These are phyloP conservation scores for Biston betularia DNA, from an alignment of 2,888 invertebrate species.

Conservation along the genomic window DNA sequence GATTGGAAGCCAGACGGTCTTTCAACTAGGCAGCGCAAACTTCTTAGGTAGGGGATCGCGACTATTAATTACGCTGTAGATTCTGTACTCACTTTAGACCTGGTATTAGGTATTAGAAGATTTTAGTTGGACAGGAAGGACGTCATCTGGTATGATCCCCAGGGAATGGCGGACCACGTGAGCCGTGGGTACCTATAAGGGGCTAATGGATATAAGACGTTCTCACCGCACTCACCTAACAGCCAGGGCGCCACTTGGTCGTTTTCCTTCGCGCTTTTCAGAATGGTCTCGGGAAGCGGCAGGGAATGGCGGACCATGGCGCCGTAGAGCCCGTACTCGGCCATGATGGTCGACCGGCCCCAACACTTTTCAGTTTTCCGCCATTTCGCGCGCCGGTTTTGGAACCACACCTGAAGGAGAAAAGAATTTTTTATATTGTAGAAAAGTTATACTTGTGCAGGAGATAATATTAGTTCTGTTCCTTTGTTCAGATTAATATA, in stretches of 20 bases:
- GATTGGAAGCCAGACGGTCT: no score
- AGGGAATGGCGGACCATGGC: slow-evolving; percentile 99
- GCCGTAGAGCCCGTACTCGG: slow-evolving; percentile 99
- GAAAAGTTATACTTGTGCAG: no score
- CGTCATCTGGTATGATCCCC: no score
- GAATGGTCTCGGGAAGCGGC: slow-evolving; percentile 98
- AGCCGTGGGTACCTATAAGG: background rate
- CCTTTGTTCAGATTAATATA: no score
- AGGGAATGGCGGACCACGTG: background rate
- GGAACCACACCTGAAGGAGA: slow-evolving; percentile 97
- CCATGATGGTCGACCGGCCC: slow-evolving; percentile 99
- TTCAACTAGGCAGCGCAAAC: no score
- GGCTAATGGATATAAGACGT: slow-evolving; percentile 36
- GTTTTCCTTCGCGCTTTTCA: slow-evolving; percentile 98
- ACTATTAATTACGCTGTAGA: no score
- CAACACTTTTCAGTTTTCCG: slow-evolving; percentile 99
- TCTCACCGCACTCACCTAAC: slow-evolving; percentile 91
- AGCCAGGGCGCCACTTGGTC: slow-evolving; percentile 99
- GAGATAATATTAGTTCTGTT: no score
- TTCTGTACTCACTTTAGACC: no score
- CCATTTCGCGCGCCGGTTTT: slow-evolving; percentile 99
- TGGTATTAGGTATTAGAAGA: no score
- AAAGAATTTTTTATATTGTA: background rate
- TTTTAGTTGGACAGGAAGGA: no score
- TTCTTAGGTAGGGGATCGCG: no score